Evolutionary conservation across 2,113 vertebrate species (phyloP).

Genomic region (Octodon degus): DNA sequence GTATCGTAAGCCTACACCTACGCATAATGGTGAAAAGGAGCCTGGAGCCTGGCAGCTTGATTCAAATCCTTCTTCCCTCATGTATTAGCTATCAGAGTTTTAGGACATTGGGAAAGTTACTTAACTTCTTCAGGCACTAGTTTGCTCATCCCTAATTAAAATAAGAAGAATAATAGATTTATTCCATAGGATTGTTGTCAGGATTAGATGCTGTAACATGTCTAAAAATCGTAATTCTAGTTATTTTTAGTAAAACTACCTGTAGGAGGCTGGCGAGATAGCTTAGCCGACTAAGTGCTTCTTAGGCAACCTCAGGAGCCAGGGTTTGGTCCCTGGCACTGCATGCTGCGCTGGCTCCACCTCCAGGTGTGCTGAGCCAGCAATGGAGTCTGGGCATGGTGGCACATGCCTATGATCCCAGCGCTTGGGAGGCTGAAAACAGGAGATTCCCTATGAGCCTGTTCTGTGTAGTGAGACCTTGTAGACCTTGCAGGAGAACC

Average conservation of each 20-base stretch:
- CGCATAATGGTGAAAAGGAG: neutral
- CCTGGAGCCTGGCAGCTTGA: neutral
- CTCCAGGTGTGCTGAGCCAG: too few species aligned
- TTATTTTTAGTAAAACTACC: neutral
- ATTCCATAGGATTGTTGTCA: neutral
- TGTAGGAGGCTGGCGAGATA: too few species aligned
- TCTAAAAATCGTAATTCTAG: neutral
- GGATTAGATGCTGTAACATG: neutral
- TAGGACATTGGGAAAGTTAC: neutral
- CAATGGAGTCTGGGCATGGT: too few species aligned
- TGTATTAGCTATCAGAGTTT: neutral
- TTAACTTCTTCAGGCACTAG: neutral
- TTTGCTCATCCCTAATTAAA: conserved; percentile 61
- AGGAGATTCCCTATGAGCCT: too few species aligned
- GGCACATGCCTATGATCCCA: too few species aligned
- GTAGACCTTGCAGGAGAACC: too few species aligned
- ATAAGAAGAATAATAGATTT: neutral
- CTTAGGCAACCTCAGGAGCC: too few species aligned
- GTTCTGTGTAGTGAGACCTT: too few species aligned
- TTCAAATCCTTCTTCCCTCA: neutral
- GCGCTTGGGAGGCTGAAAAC: too few species aligned
- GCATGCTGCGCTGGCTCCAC: too few species aligned
- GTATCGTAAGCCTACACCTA: neutral
- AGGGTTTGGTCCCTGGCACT: too few species aligned
- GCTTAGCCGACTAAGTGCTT: too few species aligned